Evolutionary conservation across 2,888 invertebrate species (phyloP), one percentile per base, ranked within the genome.

Genomic region (Drosophila affinis): DNA sequence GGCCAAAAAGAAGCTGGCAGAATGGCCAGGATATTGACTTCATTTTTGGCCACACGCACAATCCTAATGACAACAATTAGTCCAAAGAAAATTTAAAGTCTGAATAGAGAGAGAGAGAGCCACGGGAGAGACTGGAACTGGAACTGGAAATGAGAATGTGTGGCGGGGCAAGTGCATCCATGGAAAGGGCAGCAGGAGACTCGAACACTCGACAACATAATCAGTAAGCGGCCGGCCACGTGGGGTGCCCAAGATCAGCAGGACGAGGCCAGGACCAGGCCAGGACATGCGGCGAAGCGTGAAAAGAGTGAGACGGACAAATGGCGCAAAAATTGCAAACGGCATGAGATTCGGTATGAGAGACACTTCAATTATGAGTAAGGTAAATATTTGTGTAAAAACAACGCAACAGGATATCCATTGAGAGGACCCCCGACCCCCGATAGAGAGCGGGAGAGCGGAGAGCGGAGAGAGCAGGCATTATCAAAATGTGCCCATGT

Each of bases 321-420:
- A 82, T 82, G 83, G 88, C 82, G 86, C 83, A 82, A 87, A 81
- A 82, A 81, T 79, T 68, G 76, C 81, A 76, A 39, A 39, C 39
- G 39, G 39, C 39, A 39, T 39, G 39, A 39, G 39, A n/a, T n/a
- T 39, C 39, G 39, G 14, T 39, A 14, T 14, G 65, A 80, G 65
- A 81, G 89, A 88, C 89, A 89, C 88, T 89, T 86, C 88, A 89
- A 89, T 86, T 89, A 86, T 88, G 81, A 75, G 79, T 71, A 86
- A 89, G 90, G 91, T 91, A 90, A 90, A 90, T 91, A 91, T 90
- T 90, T 82, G 89, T 73, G 88, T 89, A 79, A 87, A 90, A 89
- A 91, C 90, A 90, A 90, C 91, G 87, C 90, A 90, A 90, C 90
- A 91, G 90, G 90, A 90, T 83, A 89, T 90, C 90, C 86, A 91